Conservation (phyloP, 2,113 vertebrate genomes). For the Suncus etruscus region DNA sequence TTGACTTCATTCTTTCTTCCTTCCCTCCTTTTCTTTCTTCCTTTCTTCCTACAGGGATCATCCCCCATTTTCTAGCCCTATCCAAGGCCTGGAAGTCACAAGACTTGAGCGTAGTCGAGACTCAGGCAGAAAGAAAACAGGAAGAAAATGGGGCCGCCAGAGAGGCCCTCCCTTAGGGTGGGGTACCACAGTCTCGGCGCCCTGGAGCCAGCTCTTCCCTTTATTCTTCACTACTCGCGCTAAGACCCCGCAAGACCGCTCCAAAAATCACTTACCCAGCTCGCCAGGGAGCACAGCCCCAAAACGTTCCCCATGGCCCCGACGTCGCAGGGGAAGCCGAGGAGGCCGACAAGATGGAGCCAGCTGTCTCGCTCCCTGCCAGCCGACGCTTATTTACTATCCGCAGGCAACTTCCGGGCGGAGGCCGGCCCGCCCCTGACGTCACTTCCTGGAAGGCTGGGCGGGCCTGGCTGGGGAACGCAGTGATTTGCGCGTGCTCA, state of each 20-base stretch:
- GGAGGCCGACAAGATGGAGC: slow-evolving; percentile 84
- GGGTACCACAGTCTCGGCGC: neutral
- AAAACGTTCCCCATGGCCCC: slow-evolving; percentile 93
- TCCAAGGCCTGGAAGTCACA: too few relatives aligned
- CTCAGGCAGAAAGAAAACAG: neutral
- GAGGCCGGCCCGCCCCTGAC: slow-evolving; percentile 35
- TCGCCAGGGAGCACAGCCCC: slow-evolving; percentile 96
- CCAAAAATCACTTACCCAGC: slow-evolving; percentile 90
- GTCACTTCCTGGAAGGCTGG: slow-evolving; percentile 63
- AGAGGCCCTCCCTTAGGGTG: neutral
- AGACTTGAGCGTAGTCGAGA: neutral
- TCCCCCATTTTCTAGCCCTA: neutral
- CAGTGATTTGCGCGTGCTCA: accelerated
- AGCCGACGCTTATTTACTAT: slow-evolving; percentile 86
- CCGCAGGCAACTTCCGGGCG: slow-evolving; percentile 77
- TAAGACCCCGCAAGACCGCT: neutral
- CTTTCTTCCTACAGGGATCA: neutral
- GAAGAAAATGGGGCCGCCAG: accelerated
- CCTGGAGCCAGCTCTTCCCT: neutral
- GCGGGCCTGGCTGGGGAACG: accelerated
- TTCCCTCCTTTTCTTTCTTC: neutral
- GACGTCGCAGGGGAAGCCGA: accelerated
- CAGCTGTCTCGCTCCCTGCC: neutral
- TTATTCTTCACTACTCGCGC: neutral
- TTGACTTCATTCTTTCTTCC: too few relatives aligned